These are phyloP conservation scores for Carduelis carduelis DNA, from an alignment of 2,797 vertebrate species.

Conservation along the genomic window DNA sequence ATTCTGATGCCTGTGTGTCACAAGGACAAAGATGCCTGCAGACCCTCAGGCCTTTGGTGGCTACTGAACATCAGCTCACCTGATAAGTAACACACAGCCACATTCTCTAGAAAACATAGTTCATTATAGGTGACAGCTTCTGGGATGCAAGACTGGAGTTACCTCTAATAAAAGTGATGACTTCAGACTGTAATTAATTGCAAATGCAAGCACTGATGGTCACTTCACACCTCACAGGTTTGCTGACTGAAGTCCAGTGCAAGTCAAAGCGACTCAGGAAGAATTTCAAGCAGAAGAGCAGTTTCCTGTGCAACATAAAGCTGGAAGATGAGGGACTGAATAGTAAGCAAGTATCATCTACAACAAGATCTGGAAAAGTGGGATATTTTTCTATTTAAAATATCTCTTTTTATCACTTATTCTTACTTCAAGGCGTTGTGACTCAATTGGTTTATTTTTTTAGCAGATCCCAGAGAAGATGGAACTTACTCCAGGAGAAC, in stretches of 20 bases:
- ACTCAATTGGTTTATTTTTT: not conserved
- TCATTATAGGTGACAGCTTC: not conserved
- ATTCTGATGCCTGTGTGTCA: not conserved
- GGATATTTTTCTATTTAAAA: not conserved
- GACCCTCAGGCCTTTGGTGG: not conserved
- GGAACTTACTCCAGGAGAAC: conserved; percentile 85
- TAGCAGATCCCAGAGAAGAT: conserved; percentile 63
- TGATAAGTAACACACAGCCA: not conserved
- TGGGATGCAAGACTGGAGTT: not conserved
- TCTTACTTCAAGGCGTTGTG: not conserved
- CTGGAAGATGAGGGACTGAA: conserved; percentile 81
- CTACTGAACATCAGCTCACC: not conserved
- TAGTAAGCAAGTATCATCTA: conserved; percentile 84
- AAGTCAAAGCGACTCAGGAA: conserved; percentile 92
- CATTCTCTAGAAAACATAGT: not conserved
- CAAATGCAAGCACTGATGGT: not conserved
- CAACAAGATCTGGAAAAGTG: conserved; percentile 84
- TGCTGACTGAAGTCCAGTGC: conserved; percentile 94
- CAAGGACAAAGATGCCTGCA: not conserved
- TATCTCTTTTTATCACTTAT: not conserved
- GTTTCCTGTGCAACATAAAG: conserved; percentile 69
- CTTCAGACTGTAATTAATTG: not conserved
- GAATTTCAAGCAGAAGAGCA: conserved; percentile 80
- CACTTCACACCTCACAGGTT: conserved; percentile 73
- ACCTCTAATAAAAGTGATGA: not conserved